Evolutionary conservation across 2,888 invertebrate genomes (phyloP).

Genomic region (Amblyjoppa fuscipennis): DNA sequence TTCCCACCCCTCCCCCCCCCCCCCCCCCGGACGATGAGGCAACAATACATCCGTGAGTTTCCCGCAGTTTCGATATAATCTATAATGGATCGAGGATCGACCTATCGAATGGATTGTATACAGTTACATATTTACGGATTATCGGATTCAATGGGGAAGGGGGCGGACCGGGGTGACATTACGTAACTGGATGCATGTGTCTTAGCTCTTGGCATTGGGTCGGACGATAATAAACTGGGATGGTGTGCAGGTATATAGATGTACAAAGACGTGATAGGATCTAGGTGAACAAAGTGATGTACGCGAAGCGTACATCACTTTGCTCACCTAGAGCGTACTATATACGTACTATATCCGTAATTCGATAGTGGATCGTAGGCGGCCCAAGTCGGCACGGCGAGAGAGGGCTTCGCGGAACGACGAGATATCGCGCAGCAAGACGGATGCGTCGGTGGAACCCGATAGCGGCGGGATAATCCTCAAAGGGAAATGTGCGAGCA

Average conservation of each 20-base stretch:
- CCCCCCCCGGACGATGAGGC: not conserved
- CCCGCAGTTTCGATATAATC: conserved; percentile 13
- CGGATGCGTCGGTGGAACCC: conserved; percentile 58
- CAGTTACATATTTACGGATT: conserved; percentile 63
- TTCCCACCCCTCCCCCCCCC: no score
- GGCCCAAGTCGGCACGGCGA: conserved; percentile 40
- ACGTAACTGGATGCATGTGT: conserved; percentile 17
- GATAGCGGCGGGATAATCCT: conserved; percentile 68
- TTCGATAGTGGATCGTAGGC: conserved; percentile 67
- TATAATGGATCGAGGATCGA: conserved; percentile 41
- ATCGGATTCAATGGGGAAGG: conserved; percentile 17
- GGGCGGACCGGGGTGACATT: conserved; percentile 9
- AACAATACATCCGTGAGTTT: conserved; percentile 26
- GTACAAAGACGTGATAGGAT: not conserved
- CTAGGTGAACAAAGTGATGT: conserved; percentile 2
- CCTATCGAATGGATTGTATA: conserved; percentile 21
- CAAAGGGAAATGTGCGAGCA: conserved; percentile 67
- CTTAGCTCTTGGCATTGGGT: not conserved
- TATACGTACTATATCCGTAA: conserved; percentile 53
- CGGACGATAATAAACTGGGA: not conserved
- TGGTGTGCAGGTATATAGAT: not conserved
- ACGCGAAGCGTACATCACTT: not conserved
- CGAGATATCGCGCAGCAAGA: conserved; percentile 32
- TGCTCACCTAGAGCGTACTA: no score
- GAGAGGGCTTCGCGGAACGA: not conserved